Percentiles rank a stretch among this genome's conserved stretches.
phyloP scores from a whole-genome alignment of 2,888 invertebrate species.

The Chymomyza procnemis region DNA sequence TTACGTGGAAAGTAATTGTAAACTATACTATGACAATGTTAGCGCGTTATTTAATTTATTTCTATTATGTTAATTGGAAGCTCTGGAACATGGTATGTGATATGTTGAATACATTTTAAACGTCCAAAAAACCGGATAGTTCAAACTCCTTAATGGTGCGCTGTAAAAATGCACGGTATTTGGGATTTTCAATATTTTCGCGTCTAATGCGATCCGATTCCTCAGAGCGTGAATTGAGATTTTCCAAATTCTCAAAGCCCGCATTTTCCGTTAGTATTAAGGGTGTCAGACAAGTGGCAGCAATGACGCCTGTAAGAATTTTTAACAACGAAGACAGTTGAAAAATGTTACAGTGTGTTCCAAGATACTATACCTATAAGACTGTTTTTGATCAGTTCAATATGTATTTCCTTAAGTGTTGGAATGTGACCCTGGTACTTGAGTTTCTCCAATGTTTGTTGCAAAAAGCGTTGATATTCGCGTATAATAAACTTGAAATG shows the following conservation, averaged over 20 bases:
- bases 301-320: conserved; percentile 71
- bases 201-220: conserved; percentile 71
- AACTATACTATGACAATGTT: neutral
- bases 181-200: conserved; percentile 76
- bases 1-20: too few relatives aligned
- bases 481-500: conserved; percentile 75
- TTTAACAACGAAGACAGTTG: neutral
- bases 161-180: conserved; percentile 75
- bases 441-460: conserved; percentile 71
- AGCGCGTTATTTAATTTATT: too few relatives aligned
- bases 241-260: conserved; percentile 69
- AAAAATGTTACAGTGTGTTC: too few relatives aligned
- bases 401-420: conserved; percentile 74
- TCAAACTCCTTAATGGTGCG: conserved; percentile 77
- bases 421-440: conserved; percentile 74
- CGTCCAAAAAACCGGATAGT: conserved; percentile 75
- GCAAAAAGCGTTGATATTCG: conserved; percentile 74
- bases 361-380: conserved; percentile 77
- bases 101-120: conserved; percentile 34
- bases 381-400: conserved; percentile 75
- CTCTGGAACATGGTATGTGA: neutral
- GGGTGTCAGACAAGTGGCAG: conserved; percentile 76
- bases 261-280: conserved; percentile 74
- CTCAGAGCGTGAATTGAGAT: conserved; percentile 70
- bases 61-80: neutral